A percentile compares a stretch with the other conserved stretches of the same genome.
These are phyloP conservation scores for Orientallactaga sibirica DNA, from an alignment of 2,797 vertebrate genomes.

Conservation along the genomic window DNA sequence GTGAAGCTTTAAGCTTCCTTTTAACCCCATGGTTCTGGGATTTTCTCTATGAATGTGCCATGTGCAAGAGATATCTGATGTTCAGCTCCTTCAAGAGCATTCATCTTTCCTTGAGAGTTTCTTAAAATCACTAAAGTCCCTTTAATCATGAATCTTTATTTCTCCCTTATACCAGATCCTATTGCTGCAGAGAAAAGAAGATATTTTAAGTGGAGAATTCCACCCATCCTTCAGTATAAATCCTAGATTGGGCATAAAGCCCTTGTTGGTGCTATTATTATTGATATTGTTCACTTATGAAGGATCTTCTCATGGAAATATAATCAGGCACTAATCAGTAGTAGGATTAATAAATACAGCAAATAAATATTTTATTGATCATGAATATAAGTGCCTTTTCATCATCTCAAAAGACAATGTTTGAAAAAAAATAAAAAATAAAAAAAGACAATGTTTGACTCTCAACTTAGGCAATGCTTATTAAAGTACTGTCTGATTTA, in stretches of 20 bases:
- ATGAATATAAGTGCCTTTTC: not conserved
- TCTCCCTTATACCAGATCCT: not conserved
- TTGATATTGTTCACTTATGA: not conserved
- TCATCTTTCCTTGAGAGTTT: constrained; percentile 55
- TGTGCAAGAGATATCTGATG: constrained; percentile 26
- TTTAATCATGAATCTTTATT: constrained; percentile 45
- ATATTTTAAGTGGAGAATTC: not conserved
- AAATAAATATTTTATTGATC: not conserved
- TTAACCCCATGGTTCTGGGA: not conserved
- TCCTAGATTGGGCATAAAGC: not conserved
- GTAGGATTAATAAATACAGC: not conserved
- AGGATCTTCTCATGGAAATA: not conserved
- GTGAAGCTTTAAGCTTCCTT: constrained; percentile 19
- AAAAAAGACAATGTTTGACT: not conserved
- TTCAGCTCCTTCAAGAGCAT: constrained; percentile 47
- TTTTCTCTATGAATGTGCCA: not conserved
- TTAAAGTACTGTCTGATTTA: not conserved
- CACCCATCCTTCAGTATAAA: not conserved
- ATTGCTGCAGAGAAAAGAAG: not conserved
- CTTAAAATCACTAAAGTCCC: constrained; percentile 55
- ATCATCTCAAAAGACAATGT: not conserved
- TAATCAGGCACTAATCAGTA: not conserved
- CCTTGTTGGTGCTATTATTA: not conserved
- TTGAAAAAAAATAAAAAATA: not conserved
- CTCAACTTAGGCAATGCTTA: not conserved